Conservation (phyloP, 2,888 invertebrate genomes). For the Machimus rusticus region DNA sequence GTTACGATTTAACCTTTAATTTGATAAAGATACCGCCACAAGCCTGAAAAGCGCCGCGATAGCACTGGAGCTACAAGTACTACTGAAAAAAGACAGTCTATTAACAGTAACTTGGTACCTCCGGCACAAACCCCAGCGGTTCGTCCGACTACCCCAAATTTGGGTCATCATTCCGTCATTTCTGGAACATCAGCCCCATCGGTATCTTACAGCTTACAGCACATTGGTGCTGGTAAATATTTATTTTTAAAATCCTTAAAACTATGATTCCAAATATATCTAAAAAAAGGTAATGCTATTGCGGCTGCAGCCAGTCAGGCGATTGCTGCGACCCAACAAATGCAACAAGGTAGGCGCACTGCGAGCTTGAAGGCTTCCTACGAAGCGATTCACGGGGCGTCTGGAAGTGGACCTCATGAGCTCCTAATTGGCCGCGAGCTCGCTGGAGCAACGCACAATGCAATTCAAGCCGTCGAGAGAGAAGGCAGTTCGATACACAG, state of each 20-base stretch:
- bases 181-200: conserved; percentile 55
- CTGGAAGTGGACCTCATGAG: conserved; percentile 70
- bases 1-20: background rate
- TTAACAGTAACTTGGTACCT: conserved; percentile 43
- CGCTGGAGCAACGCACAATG: conserved; percentile 76
- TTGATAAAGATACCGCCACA: conserved; percentile 66
- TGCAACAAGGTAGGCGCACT: conserved; percentile 93
- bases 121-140: conserved; percentile 48
- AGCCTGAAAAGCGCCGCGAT: conserved; percentile 79
- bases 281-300: conserved; percentile 74
- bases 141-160: conserved; percentile 54
- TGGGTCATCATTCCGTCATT: conserved; percentile 56
- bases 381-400: conserved; percentile 81
- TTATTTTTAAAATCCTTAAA: background rate
- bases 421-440: conserved; percentile 76
- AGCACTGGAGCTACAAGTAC: conserved; percentile 64
- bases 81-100: conserved; percentile 60
- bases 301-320: conserved; percentile 95
- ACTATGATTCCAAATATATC: background rate
- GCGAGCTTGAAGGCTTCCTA: conserved; percentile 95
- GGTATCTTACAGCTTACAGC: conserved; percentile 76
- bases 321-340: conserved; percentile 94
- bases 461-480: conserved; percentile 72
- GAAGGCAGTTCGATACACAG: conserved; percentile 66
- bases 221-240: conserved; percentile 78